phyloP scores from a whole-genome alignment of 2,888 invertebrate genomes.

The Acanthosepion lycidas region DNA sequence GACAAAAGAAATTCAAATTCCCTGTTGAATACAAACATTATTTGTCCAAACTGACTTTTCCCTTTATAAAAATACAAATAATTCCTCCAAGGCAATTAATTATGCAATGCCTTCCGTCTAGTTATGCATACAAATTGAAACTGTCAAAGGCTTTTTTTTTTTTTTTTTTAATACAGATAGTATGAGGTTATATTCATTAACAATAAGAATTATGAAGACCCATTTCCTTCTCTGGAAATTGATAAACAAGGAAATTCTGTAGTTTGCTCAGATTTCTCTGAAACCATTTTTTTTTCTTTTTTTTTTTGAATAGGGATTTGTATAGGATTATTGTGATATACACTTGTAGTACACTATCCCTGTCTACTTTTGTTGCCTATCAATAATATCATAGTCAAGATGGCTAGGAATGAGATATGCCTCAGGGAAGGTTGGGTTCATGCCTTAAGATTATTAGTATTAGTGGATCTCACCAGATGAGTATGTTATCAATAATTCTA shows the following conservation, averaged over 20 bases:
- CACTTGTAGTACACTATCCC: no score
- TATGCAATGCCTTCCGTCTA: not conserved
- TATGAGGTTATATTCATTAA: not conserved
- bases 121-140: not conserved
- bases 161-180: not conserved
- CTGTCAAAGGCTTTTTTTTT: not conserved
- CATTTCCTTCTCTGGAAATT: not conserved
- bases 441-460: no score
- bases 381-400: no score
- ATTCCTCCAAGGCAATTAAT: not conserved
- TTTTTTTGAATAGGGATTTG: slow-evolving; percentile 56
- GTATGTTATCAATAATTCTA: no score
- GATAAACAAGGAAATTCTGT: not conserved
- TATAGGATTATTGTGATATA: no score
- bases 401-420: no score
- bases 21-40: not conserved
- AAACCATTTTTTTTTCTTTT: not conserved
- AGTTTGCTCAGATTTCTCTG: no score
- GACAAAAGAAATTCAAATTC: not conserved
- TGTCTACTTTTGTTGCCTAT: no score
- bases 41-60: not conserved
- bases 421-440: no score
- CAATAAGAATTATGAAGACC: not conserved
- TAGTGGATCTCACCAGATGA: no score
- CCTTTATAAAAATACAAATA: not conserved